Evolutionary conservation across 2,113 vertebrate genomes (phyloP), one percentile per base, ranked within the genome.

Genomic region (Hypocryptadius cinnamomeus): DNA sequence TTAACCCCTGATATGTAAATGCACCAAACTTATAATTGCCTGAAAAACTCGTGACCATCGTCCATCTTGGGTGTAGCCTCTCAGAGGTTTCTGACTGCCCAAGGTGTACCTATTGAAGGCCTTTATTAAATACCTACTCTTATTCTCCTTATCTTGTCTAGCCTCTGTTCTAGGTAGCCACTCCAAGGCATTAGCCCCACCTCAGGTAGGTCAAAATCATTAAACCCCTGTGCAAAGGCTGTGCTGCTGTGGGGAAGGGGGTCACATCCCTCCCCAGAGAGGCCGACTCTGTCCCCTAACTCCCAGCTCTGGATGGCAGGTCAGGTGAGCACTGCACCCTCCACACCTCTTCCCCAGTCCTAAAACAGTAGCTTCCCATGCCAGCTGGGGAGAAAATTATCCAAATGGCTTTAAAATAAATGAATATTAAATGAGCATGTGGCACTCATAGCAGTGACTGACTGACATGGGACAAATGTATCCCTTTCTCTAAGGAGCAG

Each of bases 211-310:
- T 61, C n/a, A 56, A 22, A 42, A 10, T 51, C 44, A 6, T 76
- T 14, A 79, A 47, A 22, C 4, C 17, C 21, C 35, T 7, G 15
- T 15, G 6, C 23, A 39, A 74, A 14, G 42, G 15, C 24, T n/a
- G 28, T 53, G 51, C 50, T 78, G 44, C 27, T 8, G 1, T 9
- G 21, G 21, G 73, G 13, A 45, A 13, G 4, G 30, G 28, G 10
- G 8, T 19, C 51, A 57, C 35, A 39, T 6, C 69, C n/a, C 31
- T 24, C 11, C 10, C 27, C 33, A 35, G 25, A 70, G 40, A 21
- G 8, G 20, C 8, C 22, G 8, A 4, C 0, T 2, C 35, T 30
- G 8, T 7, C 5, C 35, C 53, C 44, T 50, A 20, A 23, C 21
- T 50, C 28, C 21, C 45, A 72, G 47, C 31, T 35, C 28, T 2